phyloP scores from a whole-genome alignment of 2,113 vertebrate species.

The Oenanthe oenanthe region DNA sequence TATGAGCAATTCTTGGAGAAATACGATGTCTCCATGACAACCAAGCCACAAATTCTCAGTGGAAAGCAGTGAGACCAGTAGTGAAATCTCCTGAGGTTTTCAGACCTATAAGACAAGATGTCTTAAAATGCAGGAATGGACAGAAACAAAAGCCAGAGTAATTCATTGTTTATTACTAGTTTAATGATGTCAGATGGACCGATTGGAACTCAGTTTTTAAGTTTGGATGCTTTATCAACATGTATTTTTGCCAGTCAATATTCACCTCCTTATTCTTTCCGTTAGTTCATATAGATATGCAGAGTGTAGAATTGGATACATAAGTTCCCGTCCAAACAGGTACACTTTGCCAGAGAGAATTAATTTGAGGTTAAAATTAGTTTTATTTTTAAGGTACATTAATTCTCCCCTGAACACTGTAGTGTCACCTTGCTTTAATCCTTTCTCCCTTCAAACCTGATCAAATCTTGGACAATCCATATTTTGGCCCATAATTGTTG shows the following conservation, averaged over 20 bases:
- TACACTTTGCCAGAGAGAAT: not conserved
- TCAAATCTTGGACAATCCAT: not conserved
- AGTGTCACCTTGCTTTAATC: not conserved
- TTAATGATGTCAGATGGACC: constrained; percentile 75
- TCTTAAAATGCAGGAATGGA: constrained; percentile 82
- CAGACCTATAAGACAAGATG: constrained; percentile 81
- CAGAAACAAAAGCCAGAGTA: constrained; percentile 77
- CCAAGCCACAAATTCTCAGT: constrained; percentile 92
- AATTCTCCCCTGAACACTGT: not conserved
- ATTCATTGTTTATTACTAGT: constrained; percentile 80
- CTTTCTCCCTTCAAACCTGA: not conserved
- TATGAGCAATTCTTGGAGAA: constrained; percentile 98
- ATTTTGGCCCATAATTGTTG: not conserved
- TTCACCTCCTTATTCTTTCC: constrained; percentile 15
- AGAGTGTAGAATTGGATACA: not conserved
- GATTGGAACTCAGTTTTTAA: constrained; percentile 67
- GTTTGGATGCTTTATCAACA: constrained; percentile 65
- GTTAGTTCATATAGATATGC: not conserved
- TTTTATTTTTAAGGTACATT: not conserved
- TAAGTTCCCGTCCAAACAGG: not conserved
- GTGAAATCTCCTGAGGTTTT: constrained; percentile 83
- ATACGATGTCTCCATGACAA: constrained; percentile 98
- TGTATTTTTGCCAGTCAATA: constrained; percentile 58
- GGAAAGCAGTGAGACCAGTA: constrained; percentile 84
- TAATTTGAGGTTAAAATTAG: not conserved